Conservation (phyloP, 2,888 invertebrate genomes). For the Celastrina argiolus region DNA sequence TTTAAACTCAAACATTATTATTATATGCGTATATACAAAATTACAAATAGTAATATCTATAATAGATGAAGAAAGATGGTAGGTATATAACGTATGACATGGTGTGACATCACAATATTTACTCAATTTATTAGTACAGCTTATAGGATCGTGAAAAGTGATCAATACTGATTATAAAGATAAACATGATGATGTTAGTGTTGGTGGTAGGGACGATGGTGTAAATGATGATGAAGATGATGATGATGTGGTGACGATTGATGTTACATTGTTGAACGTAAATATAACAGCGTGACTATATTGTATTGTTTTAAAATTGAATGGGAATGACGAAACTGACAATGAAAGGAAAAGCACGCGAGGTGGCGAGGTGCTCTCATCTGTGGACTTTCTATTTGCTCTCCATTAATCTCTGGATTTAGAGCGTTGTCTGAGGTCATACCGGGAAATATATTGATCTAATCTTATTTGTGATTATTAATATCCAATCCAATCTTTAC, state of each 20-base stretch:
- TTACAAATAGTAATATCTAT: too few relatives aligned
- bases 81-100: too few relatives aligned
- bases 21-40: too few relatives aligned
- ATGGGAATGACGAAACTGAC: constrained; percentile 3
- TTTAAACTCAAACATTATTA: not conserved
- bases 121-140: too few relatives aligned
- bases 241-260: too few relatives aligned
- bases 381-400: not conserved
- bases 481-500: too few relatives aligned
- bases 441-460: not conserved
- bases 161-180: not conserved
- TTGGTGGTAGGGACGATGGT: too few relatives aligned
- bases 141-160: too few relatives aligned
- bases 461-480: constrained; percentile 4
- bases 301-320: not conserved
- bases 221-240: not conserved
- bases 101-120: too few relatives aligned
- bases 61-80: too few relatives aligned
- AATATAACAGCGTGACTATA: constrained; percentile 4
- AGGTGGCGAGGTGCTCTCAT: not conserved
- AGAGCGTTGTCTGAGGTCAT: not conserved
- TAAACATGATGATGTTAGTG: not conserved
- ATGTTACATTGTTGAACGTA: not conserved
- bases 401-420: not conserved
- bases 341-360: not conserved